These are phyloP conservation scores for Sphaerophoria rueppellii DNA, from an alignment of 2,888 invertebrate genomes.

Conservation along the genomic window DNA sequence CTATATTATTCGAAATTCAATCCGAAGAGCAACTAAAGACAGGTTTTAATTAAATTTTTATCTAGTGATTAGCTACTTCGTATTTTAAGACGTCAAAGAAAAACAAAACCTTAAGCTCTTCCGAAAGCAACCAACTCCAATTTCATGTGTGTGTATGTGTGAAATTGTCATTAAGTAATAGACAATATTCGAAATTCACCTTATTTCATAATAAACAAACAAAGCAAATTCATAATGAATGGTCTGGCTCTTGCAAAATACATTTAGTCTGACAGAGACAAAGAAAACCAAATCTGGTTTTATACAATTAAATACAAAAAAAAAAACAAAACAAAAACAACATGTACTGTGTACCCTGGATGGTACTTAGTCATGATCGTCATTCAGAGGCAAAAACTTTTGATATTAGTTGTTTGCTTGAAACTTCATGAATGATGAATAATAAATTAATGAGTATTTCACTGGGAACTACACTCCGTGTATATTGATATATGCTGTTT, in stretches of 20 bases:
- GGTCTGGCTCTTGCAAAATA: not conserved
- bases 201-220: not conserved
- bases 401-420: not conserved
- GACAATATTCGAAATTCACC: not conserved
- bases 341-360: not conserved
- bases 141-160: not conserved
- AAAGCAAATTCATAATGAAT: not conserved
- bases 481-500: not conserved
- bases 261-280: not conserved
- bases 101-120: not conserved
- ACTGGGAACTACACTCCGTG: not conserved
- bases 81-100: not conserved
- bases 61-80: not conserved
- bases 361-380: constrained; percentile 11
- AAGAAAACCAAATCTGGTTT: constrained; percentile 5
- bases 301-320: not conserved
- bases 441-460: not conserved
- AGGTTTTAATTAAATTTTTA: not conserved
- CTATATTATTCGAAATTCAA: not conserved
- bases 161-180: not conserved
- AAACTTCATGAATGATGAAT: not conserved
- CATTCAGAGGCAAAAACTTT: not conserved
- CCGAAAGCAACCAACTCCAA: not conserved
- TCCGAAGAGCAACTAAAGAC: not conserved
- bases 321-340: not conserved